Conservation (phyloP, 2,113 vertebrate species). For the Turdus rufiventris region DNA sequence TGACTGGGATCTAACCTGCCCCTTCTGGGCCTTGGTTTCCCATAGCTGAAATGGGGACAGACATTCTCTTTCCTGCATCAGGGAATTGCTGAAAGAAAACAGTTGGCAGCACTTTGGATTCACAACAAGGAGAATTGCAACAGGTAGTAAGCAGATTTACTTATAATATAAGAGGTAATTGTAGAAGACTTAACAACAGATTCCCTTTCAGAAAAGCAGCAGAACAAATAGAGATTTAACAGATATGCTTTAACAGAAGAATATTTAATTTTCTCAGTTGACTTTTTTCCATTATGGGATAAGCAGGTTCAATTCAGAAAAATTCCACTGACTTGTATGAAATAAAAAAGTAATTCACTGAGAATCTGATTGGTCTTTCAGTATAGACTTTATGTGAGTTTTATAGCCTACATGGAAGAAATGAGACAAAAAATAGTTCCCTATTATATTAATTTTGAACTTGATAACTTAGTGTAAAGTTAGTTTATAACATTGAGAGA, state of each 20-base stretch:
- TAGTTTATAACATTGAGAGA: not conserved
- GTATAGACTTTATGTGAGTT: not conserved
- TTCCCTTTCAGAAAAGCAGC: not conserved
- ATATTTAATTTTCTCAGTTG: not conserved
- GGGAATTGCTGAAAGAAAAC: not conserved
- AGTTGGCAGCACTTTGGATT: fast-evolving
- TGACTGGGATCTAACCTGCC: not conserved
- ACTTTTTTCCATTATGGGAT: not conserved
- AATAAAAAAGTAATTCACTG: not conserved
- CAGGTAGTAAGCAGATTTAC: not conserved
- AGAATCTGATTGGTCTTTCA: not conserved
- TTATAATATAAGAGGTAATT: not conserved
- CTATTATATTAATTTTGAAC: not conserved
- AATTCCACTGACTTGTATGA: not conserved
- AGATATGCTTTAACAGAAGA: not conserved
- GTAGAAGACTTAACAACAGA: not conserved
- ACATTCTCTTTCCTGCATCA: not conserved
- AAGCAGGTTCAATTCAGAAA: not conserved
- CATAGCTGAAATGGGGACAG: not conserved
- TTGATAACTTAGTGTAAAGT: not conserved
- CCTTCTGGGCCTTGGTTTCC: not conserved
- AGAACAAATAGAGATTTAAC: not conserved
- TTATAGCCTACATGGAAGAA: not conserved
- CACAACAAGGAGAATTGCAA: not conserved
- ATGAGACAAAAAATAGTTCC: not conserved